phyloP scores from a whole-genome alignment of 2,797 vertebrate genomes.

The Buphagus erythrorhynchus region DNA sequence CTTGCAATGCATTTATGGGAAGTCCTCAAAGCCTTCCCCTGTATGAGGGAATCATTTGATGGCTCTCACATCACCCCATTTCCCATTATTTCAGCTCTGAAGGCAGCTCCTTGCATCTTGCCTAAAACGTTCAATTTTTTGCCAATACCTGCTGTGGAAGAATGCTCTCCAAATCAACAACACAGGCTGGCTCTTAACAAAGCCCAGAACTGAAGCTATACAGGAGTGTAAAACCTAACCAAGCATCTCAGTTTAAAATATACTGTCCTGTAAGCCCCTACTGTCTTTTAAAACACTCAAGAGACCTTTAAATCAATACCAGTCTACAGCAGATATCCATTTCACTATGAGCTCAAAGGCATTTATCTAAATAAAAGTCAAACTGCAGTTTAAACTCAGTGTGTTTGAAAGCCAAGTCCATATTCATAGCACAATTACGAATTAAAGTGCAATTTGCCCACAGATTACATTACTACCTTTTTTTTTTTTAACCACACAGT shows the following conservation, averaged over 20 bases:
- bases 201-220: not conserved
- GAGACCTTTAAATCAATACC: conserved; percentile 82
- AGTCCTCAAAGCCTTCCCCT: not conserved
- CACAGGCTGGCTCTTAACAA: not conserved
- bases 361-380: conserved; percentile 87
- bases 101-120: not conserved
- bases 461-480: conserved; percentile 78
- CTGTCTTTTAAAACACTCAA: conserved; percentile 74
- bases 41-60: accelerated
- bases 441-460: conserved; percentile 87
- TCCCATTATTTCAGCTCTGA: not conserved
- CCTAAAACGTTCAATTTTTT: not conserved
- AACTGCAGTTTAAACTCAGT: conserved; percentile 83
- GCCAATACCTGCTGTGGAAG: not conserved
- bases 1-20: not conserved
- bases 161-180: not conserved
- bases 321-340: conserved; percentile 78
- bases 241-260: conserved; percentile 51
- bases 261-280: conserved; percentile 36
- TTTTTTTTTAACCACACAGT: conserved; percentile 55
- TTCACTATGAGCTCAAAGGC: conserved; percentile 80
- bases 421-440: conserved; percentile 77
- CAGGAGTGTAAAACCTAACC: conserved; percentile 7
- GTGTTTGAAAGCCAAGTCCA: conserved; percentile 83
- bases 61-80: accelerated